Evolutionary conservation across 2,888 invertebrate genomes (phyloP).

Genomic region (Euzophera pinguis): DNA sequence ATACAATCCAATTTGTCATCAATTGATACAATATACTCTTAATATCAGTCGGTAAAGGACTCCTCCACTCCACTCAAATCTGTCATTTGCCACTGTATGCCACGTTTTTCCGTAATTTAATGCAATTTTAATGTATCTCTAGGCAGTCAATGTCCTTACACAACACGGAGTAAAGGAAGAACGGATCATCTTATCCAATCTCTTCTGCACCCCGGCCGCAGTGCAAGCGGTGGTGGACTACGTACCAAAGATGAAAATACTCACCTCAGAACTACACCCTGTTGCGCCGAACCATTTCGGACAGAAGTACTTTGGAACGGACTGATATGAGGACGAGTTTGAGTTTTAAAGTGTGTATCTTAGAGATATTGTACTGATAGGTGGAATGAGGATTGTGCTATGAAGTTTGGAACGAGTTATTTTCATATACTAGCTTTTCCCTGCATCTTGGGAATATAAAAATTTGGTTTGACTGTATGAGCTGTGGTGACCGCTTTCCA

Average conservation of each 20-base stretch:
- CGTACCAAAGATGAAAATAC: conserved; percentile 94
- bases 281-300: conserved; percentile 99
- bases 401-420: too few species aligned
- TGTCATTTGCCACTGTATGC: too few species aligned
- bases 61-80: too few species aligned
- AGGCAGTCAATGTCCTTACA: conserved; percentile 95
- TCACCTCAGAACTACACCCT: conserved; percentile 96
- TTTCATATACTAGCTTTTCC: too few species aligned
- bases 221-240: conserved; percentile 90
- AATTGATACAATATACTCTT: background rate
- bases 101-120: too few species aligned
- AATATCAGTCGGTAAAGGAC: background rate
- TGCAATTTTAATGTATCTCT: conserved; percentile 27
- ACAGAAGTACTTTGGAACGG: conserved; percentile 99
- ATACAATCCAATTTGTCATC: too few species aligned
- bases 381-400: too few species aligned
- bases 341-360: background rate
- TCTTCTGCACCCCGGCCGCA: conserved; percentile 97
- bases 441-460: too few species aligned
- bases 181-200: conserved; percentile 97
- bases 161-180: conserved; percentile 97
- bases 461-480: too few species aligned
- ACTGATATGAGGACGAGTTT: conserved; percentile 76
- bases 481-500: too few species aligned
- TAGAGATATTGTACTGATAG: too few species aligned